Base-by-base conservation (phyloP, 2,113 vertebrate genomes). In the Scalopus aquaticus region DNA sequence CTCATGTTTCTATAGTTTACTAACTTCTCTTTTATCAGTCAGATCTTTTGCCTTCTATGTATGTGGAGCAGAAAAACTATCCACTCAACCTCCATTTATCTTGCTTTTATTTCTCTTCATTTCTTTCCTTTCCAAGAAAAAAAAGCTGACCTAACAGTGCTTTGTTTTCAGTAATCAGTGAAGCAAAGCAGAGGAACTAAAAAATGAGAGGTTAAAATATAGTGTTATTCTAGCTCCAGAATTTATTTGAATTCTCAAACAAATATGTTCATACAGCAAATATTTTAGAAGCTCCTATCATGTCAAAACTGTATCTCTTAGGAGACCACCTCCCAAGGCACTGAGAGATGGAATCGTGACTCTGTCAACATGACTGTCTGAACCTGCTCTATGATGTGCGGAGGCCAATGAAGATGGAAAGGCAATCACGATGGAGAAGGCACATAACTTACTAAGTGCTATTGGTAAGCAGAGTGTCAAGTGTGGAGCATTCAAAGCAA, bases 1-100 rank as follows among this genome's bases (percentile, higher is more conserved):
- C 95, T 83, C 20, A 44, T n/a, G 46, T 95, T 94, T 95, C 88
- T 39, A 44, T 5, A 81, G 67, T 9, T 95, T 54, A 49, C 81
- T 73, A 46, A 77, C 81, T 85, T 82, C 84, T 64, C 73, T 95
- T 6, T 58, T 74, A 42, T 74, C 87, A 93, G 6, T 74, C 26
- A 86, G 26, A 79, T 83, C 6, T 77, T 62, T 54, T 80, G 16
- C 3, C 22, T 67, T 91, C 20, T 82, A 5, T 49, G 35, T 2
- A 77, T 65, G 64, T 56, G 28, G 24, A 3, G 82, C 74, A 51
- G 4, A 70, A 24, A 3, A 78, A 39, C 54, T 85, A 65, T 73
- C 72, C 54, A 81, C 20, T 64, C 8, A 74, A 51, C 19, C 37
- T 86, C 30, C n/a, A 78, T 92, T 92, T 90, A 84, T 81, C 24